phyloP scores from a whole-genome alignment of 2,888 invertebrate genomes.

The Synanthedon formicaeformis region DNA sequence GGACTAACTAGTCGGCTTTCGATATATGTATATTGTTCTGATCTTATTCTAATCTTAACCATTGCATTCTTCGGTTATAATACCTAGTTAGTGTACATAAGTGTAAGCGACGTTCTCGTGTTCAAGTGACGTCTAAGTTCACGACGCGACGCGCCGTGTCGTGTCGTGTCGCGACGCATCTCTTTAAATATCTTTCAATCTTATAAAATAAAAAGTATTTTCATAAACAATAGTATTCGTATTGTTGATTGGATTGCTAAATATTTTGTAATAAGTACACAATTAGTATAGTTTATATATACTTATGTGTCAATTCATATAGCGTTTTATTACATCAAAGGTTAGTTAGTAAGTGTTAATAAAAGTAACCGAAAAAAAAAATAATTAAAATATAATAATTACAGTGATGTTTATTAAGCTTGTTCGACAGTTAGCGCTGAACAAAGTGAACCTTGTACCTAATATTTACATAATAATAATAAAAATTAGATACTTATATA shows the following conservation, averaged over 20 bases:
- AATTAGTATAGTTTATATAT: slow-evolving; percentile 70
- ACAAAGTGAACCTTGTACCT: neutral
- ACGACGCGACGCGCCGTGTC: slow-evolving; percentile 11
- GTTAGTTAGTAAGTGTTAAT: slow-evolving; percentile 68
- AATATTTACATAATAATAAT: too few species aligned
- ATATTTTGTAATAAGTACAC: slow-evolving; percentile 65
- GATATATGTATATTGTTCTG: slow-evolving; percentile 58
- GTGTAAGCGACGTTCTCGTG: slow-evolving; percentile 45
- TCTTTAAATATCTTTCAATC: slow-evolving; percentile 41
- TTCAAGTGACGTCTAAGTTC: slow-evolving; percentile 25
- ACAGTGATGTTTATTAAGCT: slow-evolving; percentile 44
- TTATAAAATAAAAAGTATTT: slow-evolving; percentile 59
- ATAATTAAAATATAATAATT: slow-evolving; percentile 18
- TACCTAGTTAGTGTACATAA: slow-evolving; percentile 41
- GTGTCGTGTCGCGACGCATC: slow-evolving; percentile 12
- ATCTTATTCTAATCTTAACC: slow-evolving; percentile 42
- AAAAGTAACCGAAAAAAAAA: slow-evolving; percentile 41
- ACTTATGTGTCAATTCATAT: slow-evolving; percentile 73
- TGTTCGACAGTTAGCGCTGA: neutral
- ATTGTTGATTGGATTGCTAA: slow-evolving; percentile 66
- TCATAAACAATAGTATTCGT: slow-evolving; percentile 66
- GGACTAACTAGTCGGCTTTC: slow-evolving; percentile 67
- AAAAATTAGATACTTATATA: too few species aligned
- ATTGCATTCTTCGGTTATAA: slow-evolving; percentile 47
- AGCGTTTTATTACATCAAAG: slow-evolving; percentile 69